Base-by-base conservation (phyloP, 2,113 vertebrate species). In the Lophius piscatorius region DNA sequence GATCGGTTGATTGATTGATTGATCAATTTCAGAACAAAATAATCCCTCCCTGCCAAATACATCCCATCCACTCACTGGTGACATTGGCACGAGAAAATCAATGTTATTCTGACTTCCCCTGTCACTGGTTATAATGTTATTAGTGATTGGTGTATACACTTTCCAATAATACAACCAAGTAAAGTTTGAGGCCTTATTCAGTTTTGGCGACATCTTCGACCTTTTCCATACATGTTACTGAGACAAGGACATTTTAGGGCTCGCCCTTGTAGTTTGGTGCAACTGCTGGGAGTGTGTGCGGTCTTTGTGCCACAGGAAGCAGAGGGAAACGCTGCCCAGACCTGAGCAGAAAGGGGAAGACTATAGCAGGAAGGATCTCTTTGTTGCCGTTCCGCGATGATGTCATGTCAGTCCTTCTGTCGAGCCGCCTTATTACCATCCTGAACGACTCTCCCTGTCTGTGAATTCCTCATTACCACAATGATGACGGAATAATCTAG, bases 321-420 rank as follows among this genome's bases (percentile, higher is more conserved):
- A 5, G 45, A 42, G 51, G 80, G 74, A 74, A 84, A 76, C 40
- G 2, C 70, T 73, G 73, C 57, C 73, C 83, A 76, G 81, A 79
- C 76, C 71, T 60, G 65, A 86, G 76, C 75, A 70, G 57, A n/a
- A 55, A 56, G 75, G 65, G 45, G 73, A 78, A 62, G 81, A 88
- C 84, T 86, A 87, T 83, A 42, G 80, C 80, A 88, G 86, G 88
- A 90, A 88, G 83, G 81, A 47, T 9, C 70, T 86, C 80, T 88
- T 88, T 86, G 87, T 87, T 84, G 69, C 68, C 68, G 71, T 86
- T 88, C 79, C 80, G 79, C 59, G 52, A 80, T 88, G 83, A 89
- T 83, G 84, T 88, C 81, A 86, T 69, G 58, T 23, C 26, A 44
- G 54, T 29, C 52, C 52, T 44, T 64, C 47, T 47, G 66, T 78